Evolutionary conservation across 2,888 invertebrate genomes (phyloP).

Genomic region (Lathronympha strigana): DNA sequence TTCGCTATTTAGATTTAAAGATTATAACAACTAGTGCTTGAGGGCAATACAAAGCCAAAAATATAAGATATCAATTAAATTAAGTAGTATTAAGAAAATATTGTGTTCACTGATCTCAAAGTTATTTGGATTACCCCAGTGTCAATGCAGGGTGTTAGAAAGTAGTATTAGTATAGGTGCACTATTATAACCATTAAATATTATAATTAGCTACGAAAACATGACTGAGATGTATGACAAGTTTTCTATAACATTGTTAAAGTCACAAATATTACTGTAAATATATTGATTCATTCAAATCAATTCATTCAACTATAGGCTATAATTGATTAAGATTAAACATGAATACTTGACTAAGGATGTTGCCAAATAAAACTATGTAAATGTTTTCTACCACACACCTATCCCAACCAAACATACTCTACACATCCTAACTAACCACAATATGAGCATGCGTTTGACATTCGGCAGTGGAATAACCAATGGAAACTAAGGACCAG

Average conservation of each 20-base stretch:
- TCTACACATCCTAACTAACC: slow-evolving; percentile 48
- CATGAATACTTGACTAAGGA: slow-evolving; percentile 8
- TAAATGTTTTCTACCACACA: slow-evolving; percentile 15
- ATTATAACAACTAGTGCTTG: too few relatives aligned
- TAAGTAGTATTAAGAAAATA: too few relatives aligned
- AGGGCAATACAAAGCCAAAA: too few relatives aligned
- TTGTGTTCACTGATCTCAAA: not conserved
- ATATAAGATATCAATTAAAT: too few relatives aligned
- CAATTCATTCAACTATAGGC: slow-evolving; percentile 4
- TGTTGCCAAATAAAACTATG: slow-evolving; percentile 5
- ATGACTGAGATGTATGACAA: slow-evolving; percentile 29
- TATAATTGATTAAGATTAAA: not conserved
- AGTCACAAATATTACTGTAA: not conserved
- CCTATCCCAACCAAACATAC: slow-evolving; percentile 48
- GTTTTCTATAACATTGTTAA: slow-evolving; percentile 21
- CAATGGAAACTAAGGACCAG: slow-evolving; percentile 63
- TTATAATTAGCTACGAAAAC: slow-evolving; percentile 44
- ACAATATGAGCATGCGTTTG: slow-evolving; percentile 47
- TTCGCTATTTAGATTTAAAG: too few relatives aligned
- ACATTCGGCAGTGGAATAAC: slow-evolving; percentile 64
- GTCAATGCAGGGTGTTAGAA: slow-evolving; percentile 43
- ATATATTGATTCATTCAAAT: slow-evolving; percentile 6
- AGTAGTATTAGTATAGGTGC: slow-evolving; percentile 45
- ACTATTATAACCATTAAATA: slow-evolving; percentile 44
- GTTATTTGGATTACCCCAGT: slow-evolving; percentile 12